A percentile compares a stretch with the other conserved stretches of the same genome.
phyloP scores from a whole-genome alignment of 2,113 vertebrate genomes.

The Paraplagusia blochii region DNA sequence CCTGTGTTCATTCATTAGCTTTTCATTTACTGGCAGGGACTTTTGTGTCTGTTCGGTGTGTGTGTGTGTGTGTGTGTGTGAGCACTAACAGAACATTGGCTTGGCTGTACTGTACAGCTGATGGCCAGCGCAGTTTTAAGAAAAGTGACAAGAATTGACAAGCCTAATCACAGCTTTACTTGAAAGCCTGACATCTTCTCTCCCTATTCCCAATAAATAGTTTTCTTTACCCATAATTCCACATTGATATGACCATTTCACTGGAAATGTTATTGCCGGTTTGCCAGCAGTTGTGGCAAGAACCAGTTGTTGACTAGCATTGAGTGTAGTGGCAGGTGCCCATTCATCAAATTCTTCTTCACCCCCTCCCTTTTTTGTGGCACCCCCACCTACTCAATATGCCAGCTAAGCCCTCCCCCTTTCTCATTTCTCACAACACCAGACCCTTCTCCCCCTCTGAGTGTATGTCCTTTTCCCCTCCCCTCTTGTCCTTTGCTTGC shows the following conservation, averaged over 20 bases:
- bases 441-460: constrained; percentile 33
- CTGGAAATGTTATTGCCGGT: constrained; percentile 6
- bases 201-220: no score
- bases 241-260: no score
- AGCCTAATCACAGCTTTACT: no score
- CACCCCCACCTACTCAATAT: not conserved
- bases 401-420: not conserved
- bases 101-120: constrained; percentile 28
- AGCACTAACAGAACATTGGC: constrained; percentile 8
- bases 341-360: constrained; percentile 58
- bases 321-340: constrained; percentile 47
- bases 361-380: constrained; percentile 29
- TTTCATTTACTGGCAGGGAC: not conserved
- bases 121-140: constrained; percentile 30
- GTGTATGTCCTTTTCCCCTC: constrained; percentile 51
- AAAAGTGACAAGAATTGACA: no score
- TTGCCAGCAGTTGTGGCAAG: constrained; percentile 4
- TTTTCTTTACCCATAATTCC: no score
- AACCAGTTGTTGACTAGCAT: constrained; percentile 27
- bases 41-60: constrained; percentile 18
- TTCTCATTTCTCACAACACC: constrained; percentile 1
- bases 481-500: constrained; percentile 38
- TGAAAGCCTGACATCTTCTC: no score
- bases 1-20: constrained; percentile 24
- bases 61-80: constrained; percentile 9